Evolutionary conservation across 2,113 vertebrate genomes (phyloP).

Genomic region (Progne subis): DNA sequence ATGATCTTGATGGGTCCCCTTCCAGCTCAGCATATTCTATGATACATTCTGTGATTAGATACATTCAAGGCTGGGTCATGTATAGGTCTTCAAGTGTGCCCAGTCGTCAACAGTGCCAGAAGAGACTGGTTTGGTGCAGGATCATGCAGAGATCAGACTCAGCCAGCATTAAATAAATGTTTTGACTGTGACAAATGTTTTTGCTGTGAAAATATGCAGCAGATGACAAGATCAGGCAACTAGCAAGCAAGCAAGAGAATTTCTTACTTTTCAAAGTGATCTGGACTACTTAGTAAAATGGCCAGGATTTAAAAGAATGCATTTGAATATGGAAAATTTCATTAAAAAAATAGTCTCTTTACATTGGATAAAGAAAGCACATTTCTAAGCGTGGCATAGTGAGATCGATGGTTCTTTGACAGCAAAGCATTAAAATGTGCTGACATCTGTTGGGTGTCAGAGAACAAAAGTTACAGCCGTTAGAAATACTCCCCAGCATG

Average conservation of each 20-base stretch:
- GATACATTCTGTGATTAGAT: neutral
- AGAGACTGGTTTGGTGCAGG: neutral
- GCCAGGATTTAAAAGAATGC: neutral
- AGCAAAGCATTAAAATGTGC: neutral
- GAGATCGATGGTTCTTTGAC: neutral
- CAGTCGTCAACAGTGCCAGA: neutral
- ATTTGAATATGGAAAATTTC: neutral
- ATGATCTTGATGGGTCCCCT: neutral
- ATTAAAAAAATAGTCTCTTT: neutral
- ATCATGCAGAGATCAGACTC: neutral
- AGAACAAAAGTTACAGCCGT: neutral
- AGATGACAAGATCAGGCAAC: neutral
- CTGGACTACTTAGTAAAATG: neutral
- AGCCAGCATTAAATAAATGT: neutral
- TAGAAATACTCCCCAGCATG: neutral
- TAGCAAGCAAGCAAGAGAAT: neutral
- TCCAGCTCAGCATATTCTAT: neutral
- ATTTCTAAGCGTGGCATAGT: neutral
- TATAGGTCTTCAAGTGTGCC: neutral
- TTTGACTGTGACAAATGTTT: neutral
- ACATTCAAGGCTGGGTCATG: neutral
- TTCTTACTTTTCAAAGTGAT: neutral
- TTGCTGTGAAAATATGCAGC: neutral
- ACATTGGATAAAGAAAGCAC: neutral
- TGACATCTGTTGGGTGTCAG: neutral